Evolutionary conservation across 2,113 vertebrate genomes (phyloP), one percentile per base, ranked within the genome.

Genomic region (Melanotaenia duboulayi): DNA sequence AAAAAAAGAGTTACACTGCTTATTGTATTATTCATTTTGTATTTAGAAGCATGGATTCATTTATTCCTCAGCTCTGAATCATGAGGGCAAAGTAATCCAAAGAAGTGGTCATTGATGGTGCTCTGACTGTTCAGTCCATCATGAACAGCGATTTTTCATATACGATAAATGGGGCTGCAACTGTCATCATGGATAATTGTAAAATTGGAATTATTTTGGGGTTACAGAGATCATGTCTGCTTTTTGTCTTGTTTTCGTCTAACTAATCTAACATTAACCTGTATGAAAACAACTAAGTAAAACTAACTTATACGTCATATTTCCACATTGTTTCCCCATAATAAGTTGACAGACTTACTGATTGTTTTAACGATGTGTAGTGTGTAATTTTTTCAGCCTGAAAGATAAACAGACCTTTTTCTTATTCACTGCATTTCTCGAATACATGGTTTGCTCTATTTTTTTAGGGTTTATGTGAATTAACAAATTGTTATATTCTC

Each of bases 1-100:
- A 7, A 16, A 64, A 19, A 67, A 49, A 72, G 24, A 22, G 28
- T 22, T 12, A 66, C 42, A 48, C 68, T 66, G 12, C n/a, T 50
- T 69, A 40, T 49, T 25, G 35, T 39, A 44, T 46, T 78, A 72
- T 80, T 70, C 73, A 54, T 65, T 60, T n/a, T n/a, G n/a, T 28
- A 6, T 28, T 28, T 28, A 4, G 32, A 76, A 19, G 40, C 49
- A 28, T 42, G 67, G 48, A 54, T 66, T 9, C 48, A 17, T 66
- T 81, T 14, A 70, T 70, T 35, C 20, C 17, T 51, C 39, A 19
- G 51, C 51, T 66, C 25, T 73, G 42, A 76, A 39, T 68, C 42
- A 51, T 46, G 65, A 65, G 17, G 37, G 59, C 28, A 46, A 55
- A 71, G 55, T 65, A 54, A 40, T 71, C 58, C 71, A 61, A 69